Evolutionary conservation across 2,888 invertebrate species (phyloP).

Genomic region (Euzetes globulus): DNA sequence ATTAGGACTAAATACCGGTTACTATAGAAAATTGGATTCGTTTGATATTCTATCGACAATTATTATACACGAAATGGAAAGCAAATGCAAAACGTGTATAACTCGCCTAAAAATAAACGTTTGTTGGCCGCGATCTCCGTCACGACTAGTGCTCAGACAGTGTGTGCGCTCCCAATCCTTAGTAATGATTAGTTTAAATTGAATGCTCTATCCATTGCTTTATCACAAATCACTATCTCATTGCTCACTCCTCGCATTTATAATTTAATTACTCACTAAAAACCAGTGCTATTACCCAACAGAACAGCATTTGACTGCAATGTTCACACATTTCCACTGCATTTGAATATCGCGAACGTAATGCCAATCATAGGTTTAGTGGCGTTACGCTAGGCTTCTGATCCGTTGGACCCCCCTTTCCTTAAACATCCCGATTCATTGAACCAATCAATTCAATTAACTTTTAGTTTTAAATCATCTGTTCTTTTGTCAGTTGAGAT

Average conservation of each 20-base stretch:
- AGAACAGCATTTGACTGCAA: background rate
- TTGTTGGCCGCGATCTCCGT: background rate
- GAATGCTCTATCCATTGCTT: too few relatives aligned
- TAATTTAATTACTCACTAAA: conserved; percentile 23
- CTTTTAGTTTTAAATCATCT: background rate
- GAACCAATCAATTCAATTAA: conserved; percentile 1
- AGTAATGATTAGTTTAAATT: conserved; percentile 13
- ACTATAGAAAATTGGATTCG: conserved; percentile 9
- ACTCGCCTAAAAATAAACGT: conserved; percentile 16
- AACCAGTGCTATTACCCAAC: background rate
- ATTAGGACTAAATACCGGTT: conserved; percentile 14
- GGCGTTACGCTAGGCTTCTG: too few relatives aligned
- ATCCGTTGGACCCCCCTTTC: background rate
- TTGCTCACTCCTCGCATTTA: conserved; percentile 17
- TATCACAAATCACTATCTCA: too few relatives aligned
- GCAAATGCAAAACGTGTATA: conserved; percentile 6
- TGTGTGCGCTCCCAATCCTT: background rate
- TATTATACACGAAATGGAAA: conserved; percentile 4
- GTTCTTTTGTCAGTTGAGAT: background rate
- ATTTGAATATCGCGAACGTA: background rate
- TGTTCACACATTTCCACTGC: background rate
- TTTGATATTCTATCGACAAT: background rate
- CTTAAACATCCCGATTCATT: background rate
- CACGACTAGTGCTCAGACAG: background rate
- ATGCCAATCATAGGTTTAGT: too few relatives aligned